A percentile compares a stretch with the other conserved stretches of the same genome.
These are phyloP conservation scores for Notodonta dromedarius DNA, from an alignment of 2,888 invertebrate species.

Conservation along the genomic window DNA sequence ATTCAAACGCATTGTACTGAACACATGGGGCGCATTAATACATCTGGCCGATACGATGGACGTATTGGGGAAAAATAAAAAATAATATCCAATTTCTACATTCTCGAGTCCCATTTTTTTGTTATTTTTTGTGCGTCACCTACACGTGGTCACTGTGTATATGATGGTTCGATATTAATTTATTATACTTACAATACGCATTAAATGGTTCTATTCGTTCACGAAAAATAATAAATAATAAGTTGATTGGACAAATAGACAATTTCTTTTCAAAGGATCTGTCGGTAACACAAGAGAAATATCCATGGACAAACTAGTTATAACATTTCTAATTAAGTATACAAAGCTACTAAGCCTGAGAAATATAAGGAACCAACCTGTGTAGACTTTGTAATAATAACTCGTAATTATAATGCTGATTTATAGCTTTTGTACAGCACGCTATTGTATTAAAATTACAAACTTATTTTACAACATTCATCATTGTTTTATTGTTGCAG, in stretches of 20 bases:
- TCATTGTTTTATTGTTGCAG: conserved; percentile 10
- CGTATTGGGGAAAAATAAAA: conserved; percentile 38
- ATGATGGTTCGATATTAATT: conserved; percentile 15
- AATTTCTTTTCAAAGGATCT: too few species aligned
- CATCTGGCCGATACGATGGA: conserved; percentile 50
- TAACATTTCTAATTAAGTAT: conserved; percentile 22
- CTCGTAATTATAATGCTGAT: background rate
- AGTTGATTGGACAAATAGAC: too few species aligned
- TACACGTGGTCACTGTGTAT: conserved; percentile 51
- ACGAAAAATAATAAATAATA: too few species aligned
- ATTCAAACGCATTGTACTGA: conserved; percentile 50
- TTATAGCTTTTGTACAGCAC: background rate
- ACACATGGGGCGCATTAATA: conserved; percentile 67
- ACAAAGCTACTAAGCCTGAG: conserved; percentile 9
- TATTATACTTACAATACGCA: too few species aligned
- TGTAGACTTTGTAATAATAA: background rate
- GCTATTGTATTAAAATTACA: background rate
- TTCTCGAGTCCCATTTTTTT: conserved; percentile 47
- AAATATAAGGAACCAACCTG: background rate
- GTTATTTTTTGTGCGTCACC: conserved; percentile 46
- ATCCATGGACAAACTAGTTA: background rate
- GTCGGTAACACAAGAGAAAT: too few species aligned
- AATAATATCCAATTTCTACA: conserved; percentile 64
- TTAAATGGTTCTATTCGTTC: too few species aligned
- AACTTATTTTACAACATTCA: background rate